Base-by-base conservation (phyloP, 2,888 invertebrate species). In the Muscina levida region DNA sequence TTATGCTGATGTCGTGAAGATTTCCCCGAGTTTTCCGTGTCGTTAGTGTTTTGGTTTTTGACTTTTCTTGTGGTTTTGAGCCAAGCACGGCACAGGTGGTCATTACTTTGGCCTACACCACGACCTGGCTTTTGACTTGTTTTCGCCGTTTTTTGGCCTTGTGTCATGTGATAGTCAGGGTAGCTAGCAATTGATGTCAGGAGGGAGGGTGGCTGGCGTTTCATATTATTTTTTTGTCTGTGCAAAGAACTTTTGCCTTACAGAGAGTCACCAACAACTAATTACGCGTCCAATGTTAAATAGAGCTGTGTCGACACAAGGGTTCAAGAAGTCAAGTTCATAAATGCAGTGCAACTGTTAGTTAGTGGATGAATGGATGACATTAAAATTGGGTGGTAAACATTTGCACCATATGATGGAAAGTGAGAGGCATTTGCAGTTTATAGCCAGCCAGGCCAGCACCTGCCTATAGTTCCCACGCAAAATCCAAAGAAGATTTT, bases 401-500 rank as follows among this genome's bases (percentile, higher is more conserved):
- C 48, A 10, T 46, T 57, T 44, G 24, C 68, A 53, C 51, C 68
- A 68, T 68, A 37, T 68, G 53, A 68, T 56, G 8, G 17, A 42
- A 62, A 19, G 11, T 19, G 51, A 39, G 51, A 39, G 39, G 19
- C 24, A 39, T n/a, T 0, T 51, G 31, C 24, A 37, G 19, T 48
- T 48, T 19, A 3, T n/a, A 46, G 46, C 46, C 46, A 31, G 37
- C 22, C 2, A 53, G 56, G 2, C 15, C 37, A 59, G 56, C 81
- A 81, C 81, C 81, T 81, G 81, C 65, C 65, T 46, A 5, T 68
- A 37, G 74, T 81, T 81, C 81, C 81, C 81, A 81, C 81, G 77
- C 81, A 74, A 77, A 56, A 15, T 31, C 22, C 11, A 17, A 66
- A 26, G 8, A 26, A 44, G 17, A n/a, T 65, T 44, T 15, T 15